Evolutionary conservation across 1,140 invertebrate genomes (phyloP).

Genomic region (Pogonomyrmex barbatus): DNA sequence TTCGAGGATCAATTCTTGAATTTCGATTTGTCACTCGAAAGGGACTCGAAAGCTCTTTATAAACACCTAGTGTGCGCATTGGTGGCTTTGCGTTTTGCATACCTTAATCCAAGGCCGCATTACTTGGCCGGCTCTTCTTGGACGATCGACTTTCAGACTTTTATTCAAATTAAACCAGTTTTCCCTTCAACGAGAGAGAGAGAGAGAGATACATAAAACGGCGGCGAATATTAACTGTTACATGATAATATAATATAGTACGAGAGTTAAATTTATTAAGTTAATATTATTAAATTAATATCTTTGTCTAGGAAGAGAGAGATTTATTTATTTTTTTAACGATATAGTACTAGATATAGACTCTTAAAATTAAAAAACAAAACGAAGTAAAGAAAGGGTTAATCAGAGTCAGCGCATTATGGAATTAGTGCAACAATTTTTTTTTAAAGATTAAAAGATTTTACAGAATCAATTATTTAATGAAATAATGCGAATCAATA

Average conservation of each 20-base stretch:
- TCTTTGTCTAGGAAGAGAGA: background rate
- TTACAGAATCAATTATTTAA: no score
- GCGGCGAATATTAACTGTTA: constrained; percentile 15
- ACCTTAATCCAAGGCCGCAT: constrained; percentile 56
- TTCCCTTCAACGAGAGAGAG: background rate
- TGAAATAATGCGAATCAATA: no score
- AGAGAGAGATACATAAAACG: background rate
- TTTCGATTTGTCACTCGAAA: constrained; percentile 8
- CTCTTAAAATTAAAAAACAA: no score
- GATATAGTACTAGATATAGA: background rate
- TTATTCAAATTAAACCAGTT: constrained; percentile 61
- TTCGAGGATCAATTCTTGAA: constrained; percentile 26
- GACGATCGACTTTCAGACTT: constrained; percentile 47
- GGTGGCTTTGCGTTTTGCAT: constrained; percentile 25
- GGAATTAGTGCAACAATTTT: no score
- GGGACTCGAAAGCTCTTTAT: background rate
- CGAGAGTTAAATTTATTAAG: constrained; percentile 11
- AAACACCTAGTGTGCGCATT: background rate
- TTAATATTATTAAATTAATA: background rate
- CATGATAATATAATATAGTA: background rate
- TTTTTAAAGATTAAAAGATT: no score
- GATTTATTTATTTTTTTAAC: background rate
- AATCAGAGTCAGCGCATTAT: no score
- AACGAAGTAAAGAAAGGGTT: no score
- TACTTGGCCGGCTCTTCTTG: constrained; percentile 29